phyloP scores from a whole-genome alignment of 2,888 invertebrate genomes.

The Leptopterna dolabrata region DNA sequence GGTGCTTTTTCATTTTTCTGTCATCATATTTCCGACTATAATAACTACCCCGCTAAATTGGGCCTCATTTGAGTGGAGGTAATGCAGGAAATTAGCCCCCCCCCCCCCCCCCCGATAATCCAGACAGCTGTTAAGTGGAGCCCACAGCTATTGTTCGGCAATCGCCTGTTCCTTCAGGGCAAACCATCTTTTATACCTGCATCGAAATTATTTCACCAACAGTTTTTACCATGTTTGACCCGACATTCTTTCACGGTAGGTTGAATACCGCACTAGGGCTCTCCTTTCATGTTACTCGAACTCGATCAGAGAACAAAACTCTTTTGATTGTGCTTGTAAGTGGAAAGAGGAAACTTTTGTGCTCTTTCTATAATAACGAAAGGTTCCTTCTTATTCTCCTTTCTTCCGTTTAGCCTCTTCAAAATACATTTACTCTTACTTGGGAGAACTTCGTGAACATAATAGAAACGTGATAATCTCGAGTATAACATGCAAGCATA shows the following conservation, averaged over 20 bases:
- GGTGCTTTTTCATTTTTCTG: not conserved
- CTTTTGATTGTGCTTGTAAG: not conserved
- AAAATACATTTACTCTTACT: not conserved
- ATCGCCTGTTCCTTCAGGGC: not conserved
- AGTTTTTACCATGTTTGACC: constrained; percentile 1
- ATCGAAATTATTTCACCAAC: not conserved
- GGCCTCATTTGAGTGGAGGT: not conserved
- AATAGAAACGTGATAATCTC: not conserved
- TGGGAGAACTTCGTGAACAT: not conserved
- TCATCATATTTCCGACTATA: not conserved
- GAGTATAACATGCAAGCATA: not conserved
- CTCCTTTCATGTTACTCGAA: not conserved
- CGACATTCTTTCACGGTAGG: not conserved
- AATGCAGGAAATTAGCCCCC: not conserved
- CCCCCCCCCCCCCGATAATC: not conserved
- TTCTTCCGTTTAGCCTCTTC: not conserved
- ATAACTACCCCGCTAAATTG: not conserved
- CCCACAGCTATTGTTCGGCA: not conserved
- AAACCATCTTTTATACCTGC: constrained; percentile 7
- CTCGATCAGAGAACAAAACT: not conserved
- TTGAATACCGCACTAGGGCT: not conserved
- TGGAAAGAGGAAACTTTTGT: constrained; percentile 3
- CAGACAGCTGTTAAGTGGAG: not conserved
- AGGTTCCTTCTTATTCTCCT: not conserved
- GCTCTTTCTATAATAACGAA: not conserved